These are phyloP conservation scores for Labeo rohita DNA, from an alignment of 2,113 vertebrate species.

Conservation along the genomic window DNA sequence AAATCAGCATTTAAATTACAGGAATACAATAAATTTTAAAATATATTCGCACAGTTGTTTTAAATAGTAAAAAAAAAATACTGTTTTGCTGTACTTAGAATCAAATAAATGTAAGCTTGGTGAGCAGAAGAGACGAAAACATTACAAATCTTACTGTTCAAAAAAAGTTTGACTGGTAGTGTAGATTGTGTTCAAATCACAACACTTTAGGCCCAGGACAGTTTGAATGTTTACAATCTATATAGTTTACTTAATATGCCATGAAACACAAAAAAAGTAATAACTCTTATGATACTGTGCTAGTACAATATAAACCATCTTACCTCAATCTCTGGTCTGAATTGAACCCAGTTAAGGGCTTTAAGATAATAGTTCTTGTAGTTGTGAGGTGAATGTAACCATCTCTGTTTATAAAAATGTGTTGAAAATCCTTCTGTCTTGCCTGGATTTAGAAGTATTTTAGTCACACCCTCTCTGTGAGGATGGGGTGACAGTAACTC, in stretches of 20 bases:
- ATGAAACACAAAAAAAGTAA: background rate
- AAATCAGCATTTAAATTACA: no score
- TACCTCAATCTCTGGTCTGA: conserved; percentile 23
- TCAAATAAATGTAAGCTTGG: no score
- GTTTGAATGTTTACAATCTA: background rate
- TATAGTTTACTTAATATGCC: background rate
- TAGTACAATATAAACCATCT: background rate
- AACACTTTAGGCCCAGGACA: background rate
- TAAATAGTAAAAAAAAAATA: no score
- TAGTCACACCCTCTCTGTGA: conserved; percentile 22
- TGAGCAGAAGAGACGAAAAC: no score
- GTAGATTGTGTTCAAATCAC: background rate
- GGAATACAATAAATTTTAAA: no score
- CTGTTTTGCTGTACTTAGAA: no score
- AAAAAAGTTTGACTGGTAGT: no score
- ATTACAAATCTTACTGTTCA: no score
- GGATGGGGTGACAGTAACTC: conserved; percentile 10
- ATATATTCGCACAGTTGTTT: no score
- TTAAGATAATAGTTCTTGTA: background rate
- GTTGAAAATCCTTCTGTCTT: background rate
- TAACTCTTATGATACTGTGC: background rate
- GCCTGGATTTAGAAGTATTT: background rate
- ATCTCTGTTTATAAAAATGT: conserved; percentile 3
- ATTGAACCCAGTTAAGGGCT: background rate
- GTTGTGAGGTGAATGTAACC: background rate